Conservation (phyloP, 1,140 invertebrate species). For the Diabrotica undecimpunctata region DNA sequence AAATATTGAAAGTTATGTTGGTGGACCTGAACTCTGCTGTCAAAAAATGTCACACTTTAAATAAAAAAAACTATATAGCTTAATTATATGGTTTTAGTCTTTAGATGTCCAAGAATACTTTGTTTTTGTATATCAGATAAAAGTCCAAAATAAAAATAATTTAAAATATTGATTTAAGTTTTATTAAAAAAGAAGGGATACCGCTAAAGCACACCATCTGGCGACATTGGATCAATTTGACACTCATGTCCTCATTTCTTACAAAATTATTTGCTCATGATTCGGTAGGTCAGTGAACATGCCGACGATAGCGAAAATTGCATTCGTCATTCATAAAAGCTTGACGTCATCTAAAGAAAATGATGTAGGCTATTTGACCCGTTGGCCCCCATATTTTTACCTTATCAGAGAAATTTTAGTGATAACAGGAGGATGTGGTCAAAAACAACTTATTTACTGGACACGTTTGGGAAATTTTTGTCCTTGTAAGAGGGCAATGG, state of each 20-base stretch:
- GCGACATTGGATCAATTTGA: neutral
- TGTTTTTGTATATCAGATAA: no score
- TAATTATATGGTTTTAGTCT: no score
- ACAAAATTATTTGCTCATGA: neutral
- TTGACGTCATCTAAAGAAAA: neutral
- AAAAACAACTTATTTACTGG: neutral
- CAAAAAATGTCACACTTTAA: no score
- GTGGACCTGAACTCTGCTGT: no score
- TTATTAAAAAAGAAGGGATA: no score
- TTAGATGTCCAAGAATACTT: no score
- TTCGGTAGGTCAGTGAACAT: neutral
- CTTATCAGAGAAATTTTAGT: neutral
- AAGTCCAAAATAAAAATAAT: no score
- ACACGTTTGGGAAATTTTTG: neutral
- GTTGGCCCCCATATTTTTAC: slow-evolving; percentile 6
- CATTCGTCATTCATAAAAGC: neutral
- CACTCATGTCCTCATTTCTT: neutral
- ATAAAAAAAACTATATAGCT: no score
- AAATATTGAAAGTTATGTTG: no score
- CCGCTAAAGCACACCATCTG: neutral
- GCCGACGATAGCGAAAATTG: neutral
- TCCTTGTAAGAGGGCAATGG: no score
- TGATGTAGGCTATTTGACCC: neutral
- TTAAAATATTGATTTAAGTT: no score
- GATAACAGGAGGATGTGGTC: slow-evolving; percentile 3